Percentiles rank a stretch among this genome's conserved stretches.
phyloP scores from a whole-genome alignment of 2,888 invertebrate species.

The Sminthurinus aureus region DNA sequence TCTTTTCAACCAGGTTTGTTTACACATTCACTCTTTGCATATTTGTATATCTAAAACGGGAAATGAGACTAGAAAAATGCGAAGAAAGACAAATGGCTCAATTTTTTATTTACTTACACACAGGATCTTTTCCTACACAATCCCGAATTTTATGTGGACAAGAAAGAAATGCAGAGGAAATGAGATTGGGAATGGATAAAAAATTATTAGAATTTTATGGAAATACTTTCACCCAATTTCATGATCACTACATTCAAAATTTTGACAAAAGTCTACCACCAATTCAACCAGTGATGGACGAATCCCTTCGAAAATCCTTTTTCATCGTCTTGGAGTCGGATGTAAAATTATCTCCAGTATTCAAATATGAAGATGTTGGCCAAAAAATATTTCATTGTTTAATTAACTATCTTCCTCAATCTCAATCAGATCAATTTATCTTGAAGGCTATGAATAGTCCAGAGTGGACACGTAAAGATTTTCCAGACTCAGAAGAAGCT shows the following conservation, averaged over 20 bases:
- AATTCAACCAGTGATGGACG: background rate
- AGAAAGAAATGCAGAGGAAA: background rate
- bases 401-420: background rate
- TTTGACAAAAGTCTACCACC: background rate
- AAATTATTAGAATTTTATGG: constrained; percentile 1
- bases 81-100: no score
- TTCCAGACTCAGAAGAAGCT: no score
- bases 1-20: constrained; percentile 79
- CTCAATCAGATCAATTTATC: background rate
- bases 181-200: background rate
- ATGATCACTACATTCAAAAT: background rate
- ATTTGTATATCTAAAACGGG: background rate
- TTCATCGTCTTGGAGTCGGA: background rate
- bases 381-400: constrained; percentile 7
- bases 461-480: background rate
- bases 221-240: background rate
- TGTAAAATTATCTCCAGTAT: background rate
- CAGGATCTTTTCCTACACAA: constrained; percentile 10
- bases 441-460: constrained; percentile 12
- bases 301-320: background rate
- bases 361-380: background rate
- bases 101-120: background rate
- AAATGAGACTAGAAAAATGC: no score
- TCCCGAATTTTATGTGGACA: constrained; percentile 13
- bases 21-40: background rate